Evolutionary conservation across 2,797 vertebrate genomes (phyloP), one percentile per base, ranked within the genome.

Genomic region (Heterohyrax brucei): DNA sequence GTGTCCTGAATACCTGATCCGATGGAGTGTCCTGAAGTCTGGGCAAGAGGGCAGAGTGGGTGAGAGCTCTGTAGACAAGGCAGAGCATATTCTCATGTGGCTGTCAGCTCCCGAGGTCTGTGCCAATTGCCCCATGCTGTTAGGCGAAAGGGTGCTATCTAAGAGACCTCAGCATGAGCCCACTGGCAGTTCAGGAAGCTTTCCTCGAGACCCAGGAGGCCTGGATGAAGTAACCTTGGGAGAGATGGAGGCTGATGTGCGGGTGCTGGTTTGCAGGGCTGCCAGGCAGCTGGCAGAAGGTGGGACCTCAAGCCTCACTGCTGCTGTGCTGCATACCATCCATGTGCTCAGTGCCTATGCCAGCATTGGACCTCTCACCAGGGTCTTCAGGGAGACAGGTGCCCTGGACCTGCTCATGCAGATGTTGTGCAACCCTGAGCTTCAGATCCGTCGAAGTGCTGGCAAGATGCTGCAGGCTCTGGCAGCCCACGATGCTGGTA

Each of bases 321-420:
- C 99, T 64, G 98, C 99, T 92, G 98, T 99, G 96, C 99, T 99
- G 0, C 99, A 99, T 98, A 99, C 99, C 91, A 98, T 99, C 97
- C 99, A 99, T 0, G 99, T 99, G 97, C 99, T 99, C 96, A 99
- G 99, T 3, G 99, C 99, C 82, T 99, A 99, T 1, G 99, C 99
- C 96, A 98, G 99, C 98, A 99, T 99, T 1, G 99, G 99, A 64
- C 99, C 99, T 0, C 98, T 99, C 93, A 99, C 99, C 0, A 98
- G 99, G 4, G 99, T 99, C 96, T 99, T 99, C 97, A 99, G 99
- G 98, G 99, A 99, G 97, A 99, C 99, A 0, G 99, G 99, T 1
- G 99, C 99, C 48, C 98, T 99, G 12, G 99, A 99, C 94, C 98
- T 99, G 97, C 99, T 99, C 68, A 99, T 99, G 99, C 98, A 99